A percentile compares a stretch with the other conserved stretches of the same genome.
Conservation (phyloP, 1,140 invertebrate species). For the Aphis craccivora region DNA sequence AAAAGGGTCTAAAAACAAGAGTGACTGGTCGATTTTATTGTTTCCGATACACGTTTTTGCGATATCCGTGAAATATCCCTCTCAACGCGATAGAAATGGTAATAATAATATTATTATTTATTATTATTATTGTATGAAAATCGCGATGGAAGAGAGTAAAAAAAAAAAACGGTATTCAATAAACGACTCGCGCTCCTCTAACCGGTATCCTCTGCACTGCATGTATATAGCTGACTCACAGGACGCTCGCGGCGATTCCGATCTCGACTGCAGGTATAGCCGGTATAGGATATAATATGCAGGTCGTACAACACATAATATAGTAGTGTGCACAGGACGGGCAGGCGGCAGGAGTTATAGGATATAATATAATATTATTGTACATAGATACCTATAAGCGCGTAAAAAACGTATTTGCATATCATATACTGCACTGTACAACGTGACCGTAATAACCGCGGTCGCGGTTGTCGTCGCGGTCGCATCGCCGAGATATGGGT, state of each 20-base stretch:
- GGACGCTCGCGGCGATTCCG: background rate
- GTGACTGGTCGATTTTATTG: slow-evolving; percentile 53
- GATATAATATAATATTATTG: background rate
- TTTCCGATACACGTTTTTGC: slow-evolving; percentile 2
- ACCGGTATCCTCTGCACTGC: background rate
- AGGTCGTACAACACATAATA: background rate
- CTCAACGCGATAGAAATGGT: background rate
- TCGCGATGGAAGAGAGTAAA: background rate
- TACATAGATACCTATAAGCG: background rate
- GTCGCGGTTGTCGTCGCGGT: background rate
- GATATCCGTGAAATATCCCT: slow-evolving; percentile 17
- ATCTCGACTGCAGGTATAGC: background rate
- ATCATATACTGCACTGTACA: background rate
- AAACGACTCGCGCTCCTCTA: background rate
- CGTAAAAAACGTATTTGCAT: slow-evolving; percentile 23
- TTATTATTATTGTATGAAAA: background rate
- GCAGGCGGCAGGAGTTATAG: background rate
- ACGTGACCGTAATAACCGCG: slow-evolving; percentile 33
- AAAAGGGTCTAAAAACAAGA: slow-evolving; percentile 55
- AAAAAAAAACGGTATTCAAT: background rate
- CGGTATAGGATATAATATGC: background rate
- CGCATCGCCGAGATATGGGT: background rate
- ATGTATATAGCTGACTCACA: background rate
- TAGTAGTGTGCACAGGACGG: background rate
- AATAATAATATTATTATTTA: slow-evolving; percentile 7